A percentile compares a stretch with the other conserved stretches of the same genome.
phyloP scores from a whole-genome alignment of 2,888 invertebrate genomes.

The Pseudococcus jackbeardsleyi region DNA sequence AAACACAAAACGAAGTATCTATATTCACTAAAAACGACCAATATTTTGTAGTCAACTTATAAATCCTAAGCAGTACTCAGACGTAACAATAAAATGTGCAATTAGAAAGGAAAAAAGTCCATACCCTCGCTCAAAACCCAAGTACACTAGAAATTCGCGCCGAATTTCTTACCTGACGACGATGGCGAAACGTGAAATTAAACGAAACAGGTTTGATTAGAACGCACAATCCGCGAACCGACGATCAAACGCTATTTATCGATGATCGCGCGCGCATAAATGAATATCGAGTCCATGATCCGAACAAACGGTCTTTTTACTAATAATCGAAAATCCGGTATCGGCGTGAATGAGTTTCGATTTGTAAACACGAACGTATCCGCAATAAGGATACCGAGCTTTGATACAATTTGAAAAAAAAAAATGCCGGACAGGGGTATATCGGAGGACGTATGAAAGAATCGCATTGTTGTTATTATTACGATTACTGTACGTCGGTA shows the following conservation, averaged over 20 bases:
- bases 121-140: no score
- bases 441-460: slow-evolving; percentile 9
- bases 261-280: slow-evolving; percentile 56
- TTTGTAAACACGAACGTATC: slow-evolving; percentile 20
- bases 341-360: slow-evolving; percentile 52
- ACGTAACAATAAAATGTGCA: not conserved
- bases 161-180: not conserved
- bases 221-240: slow-evolving; percentile 48
- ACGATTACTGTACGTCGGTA: slow-evolving; percentile 36
- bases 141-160: not conserved
- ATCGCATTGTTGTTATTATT: slow-evolving; percentile 43
- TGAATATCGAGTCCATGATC: slow-evolving; percentile 14
- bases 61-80: no score
- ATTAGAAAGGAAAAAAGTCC: no score
- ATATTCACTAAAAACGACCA: no score
- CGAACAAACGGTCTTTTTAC: slow-evolving; percentile 59
- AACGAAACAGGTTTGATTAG: slow-evolving; percentile 42
- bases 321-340: slow-evolving; percentile 64
- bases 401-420: slow-evolving; percentile 56
- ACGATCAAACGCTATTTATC: slow-evolving; percentile 47
- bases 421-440: slow-evolving; percentile 16
- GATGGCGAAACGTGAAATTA: not conserved
- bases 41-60: no score
- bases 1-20: no score
- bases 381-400: slow-evolving; percentile 51